Conservation (phyloP, 2,888 invertebrate genomes). For the Pyrrhosoma nymphula region DNA sequence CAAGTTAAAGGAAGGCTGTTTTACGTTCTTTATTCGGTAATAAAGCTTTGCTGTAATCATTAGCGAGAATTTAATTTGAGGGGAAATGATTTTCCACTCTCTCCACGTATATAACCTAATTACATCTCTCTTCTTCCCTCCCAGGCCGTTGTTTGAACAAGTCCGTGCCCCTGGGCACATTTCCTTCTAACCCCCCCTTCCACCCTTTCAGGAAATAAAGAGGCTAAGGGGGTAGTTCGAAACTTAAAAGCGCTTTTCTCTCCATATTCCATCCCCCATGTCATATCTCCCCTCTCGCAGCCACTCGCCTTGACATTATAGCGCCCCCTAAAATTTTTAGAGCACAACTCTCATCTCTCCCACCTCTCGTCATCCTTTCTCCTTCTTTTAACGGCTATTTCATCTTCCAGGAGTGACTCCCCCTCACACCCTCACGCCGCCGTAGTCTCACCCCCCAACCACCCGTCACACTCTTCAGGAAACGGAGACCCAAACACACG, state of each 20-base stretch:
- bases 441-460: neutral
- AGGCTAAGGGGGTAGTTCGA: neutral
- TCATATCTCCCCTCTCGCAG: slow-evolving; percentile 32
- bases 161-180: neutral
- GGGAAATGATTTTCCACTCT: slow-evolving; percentile 5
- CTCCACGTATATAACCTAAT: neutral
- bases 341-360: neutral
- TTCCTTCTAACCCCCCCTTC: neutral
- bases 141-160: slow-evolving; percentile 12
- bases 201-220: neutral
- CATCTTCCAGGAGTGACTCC: neutral
- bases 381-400: neutral
- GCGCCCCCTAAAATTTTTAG: neutral
- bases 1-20: neutral
- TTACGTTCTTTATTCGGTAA: neutral
- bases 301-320: neutral
- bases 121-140: neutral
- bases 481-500: neutral
- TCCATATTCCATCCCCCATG: neutral
- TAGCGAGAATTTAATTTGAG: neutral
- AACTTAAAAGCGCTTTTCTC: neutral
- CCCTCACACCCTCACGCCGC: neutral
- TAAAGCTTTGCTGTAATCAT: slow-evolving; percentile 17
- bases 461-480: neutral
- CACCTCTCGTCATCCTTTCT: neutral